Evolutionary conservation across 2,113 vertebrate species (phyloP).

Genomic region (Oryzias celebensis): DNA sequence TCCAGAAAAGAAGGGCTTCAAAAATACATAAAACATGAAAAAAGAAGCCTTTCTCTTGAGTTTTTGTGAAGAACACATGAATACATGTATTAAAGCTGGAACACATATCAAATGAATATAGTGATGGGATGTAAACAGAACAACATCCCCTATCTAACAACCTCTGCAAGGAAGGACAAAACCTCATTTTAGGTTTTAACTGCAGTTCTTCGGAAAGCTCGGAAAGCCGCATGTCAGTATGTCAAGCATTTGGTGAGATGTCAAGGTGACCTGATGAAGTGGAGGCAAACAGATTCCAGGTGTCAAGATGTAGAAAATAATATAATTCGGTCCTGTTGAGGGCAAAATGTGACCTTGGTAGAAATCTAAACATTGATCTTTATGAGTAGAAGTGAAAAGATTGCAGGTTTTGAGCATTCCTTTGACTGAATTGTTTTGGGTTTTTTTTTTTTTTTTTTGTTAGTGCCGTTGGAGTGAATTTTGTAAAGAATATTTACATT

Average conservation of each 20-base stretch:
- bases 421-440: background rate
- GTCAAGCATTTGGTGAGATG: slow-evolving; percentile 18
- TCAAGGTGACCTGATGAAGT: slow-evolving; percentile 48
- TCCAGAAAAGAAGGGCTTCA: slow-evolving; percentile 4
- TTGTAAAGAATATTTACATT: background rate
- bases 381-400: background rate
- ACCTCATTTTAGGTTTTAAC: slow-evolving; percentile 16
- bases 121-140: background rate
- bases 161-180: slow-evolving; percentile 3
- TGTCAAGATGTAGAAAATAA: slow-evolving; percentile 2
- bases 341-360: background rate
- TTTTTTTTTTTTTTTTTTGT: background rate
- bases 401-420: background rate
- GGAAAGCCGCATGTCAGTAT: slow-evolving; percentile 36
- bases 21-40: background rate
- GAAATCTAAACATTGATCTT: background rate
- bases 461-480: background rate
- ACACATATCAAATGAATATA: slow-evolving; percentile 13
- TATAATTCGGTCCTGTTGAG: background rate
- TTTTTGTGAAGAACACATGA: background rate
- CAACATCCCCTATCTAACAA: background rate
- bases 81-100: background rate
- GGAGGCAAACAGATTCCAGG: background rate
- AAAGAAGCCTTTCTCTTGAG: background rate
- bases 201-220: slow-evolving; percentile 10